Conservation (phyloP, 1,140 invertebrate species). For the Penaeus vannamei region DNA sequence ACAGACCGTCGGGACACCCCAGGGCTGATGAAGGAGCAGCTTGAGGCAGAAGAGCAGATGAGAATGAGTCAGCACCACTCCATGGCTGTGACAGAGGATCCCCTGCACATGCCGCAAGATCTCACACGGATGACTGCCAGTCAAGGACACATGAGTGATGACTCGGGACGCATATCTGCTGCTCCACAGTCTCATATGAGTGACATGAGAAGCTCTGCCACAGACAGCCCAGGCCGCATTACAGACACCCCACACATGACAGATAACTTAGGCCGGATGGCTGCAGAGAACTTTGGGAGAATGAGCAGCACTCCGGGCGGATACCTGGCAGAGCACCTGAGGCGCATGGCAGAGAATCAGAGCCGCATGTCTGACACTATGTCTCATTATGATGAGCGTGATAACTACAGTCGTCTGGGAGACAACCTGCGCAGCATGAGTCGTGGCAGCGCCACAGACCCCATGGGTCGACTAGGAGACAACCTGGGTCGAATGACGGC, state of each 20-base stretch:
- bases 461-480: slow-evolving; percentile 67
- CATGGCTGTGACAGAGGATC: slow-evolving; percentile 62
- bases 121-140: slow-evolving; percentile 67
- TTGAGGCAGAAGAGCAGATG: slow-evolving; percentile 59
- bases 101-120: slow-evolving; percentile 67
- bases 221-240: slow-evolving; percentile 63
- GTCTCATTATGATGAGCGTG: slow-evolving; percentile 66
- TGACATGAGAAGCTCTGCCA: slow-evolving; percentile 61
- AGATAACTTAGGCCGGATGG: slow-evolving; percentile 65
- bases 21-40: slow-evolving; percentile 54
- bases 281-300: slow-evolving; percentile 66
- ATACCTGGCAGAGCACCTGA: slow-evolving; percentile 66
- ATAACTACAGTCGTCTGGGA: slow-evolving; percentile 64
- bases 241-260: slow-evolving; percentile 67
- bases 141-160: slow-evolving; percentile 65
- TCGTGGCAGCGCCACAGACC: slow-evolving; percentile 62
- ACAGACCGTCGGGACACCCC: slow-evolving; percentile 56
- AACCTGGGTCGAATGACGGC: slow-evolving; percentile 61
- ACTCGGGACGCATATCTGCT: slow-evolving; percentile 57
- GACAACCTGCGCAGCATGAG: slow-evolving; percentile 67
- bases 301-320: slow-evolving; percentile 66
- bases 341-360: slow-evolving; percentile 67
- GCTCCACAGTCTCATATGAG: slow-evolving; percentile 64
- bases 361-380: slow-evolving; percentile 67
- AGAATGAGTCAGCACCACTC: slow-evolving; percentile 59